Evolutionary conservation across 2,797 vertebrate genomes (phyloP).

Genomic region (Argentina silus): DNA sequence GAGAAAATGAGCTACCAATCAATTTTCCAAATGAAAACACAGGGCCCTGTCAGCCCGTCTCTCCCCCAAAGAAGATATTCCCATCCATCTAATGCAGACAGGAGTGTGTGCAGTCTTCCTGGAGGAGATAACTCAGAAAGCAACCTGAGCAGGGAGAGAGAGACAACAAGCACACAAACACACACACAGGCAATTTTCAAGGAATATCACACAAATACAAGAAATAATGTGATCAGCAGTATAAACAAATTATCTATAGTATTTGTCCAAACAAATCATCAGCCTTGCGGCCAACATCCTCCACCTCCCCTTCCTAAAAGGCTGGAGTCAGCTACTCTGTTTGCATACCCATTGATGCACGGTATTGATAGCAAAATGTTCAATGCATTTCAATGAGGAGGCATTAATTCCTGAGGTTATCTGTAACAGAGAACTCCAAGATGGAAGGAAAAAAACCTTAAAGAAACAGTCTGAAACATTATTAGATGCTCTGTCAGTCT

Average conservation of each 20-base stretch:
- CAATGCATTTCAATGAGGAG: constrained; percentile 8
- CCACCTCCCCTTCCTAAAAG: not conserved
- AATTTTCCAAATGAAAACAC: constrained; percentile 55
- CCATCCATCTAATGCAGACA: constrained; percentile 41
- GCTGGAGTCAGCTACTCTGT: not conserved
- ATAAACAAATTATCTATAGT: not conserved
- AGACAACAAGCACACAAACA: not conserved
- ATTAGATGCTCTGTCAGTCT: not conserved
- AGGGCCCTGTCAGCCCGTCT: constrained; percentile 34
- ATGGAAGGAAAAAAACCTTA: not conserved
- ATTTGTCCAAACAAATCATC: not conserved
- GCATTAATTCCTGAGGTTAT: not conserved
- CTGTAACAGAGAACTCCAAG: not conserved
- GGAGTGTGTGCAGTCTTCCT: constrained; percentile 19
- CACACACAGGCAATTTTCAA: not conserved
- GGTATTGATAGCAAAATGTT: constrained; percentile 5
- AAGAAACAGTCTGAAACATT: not conserved
- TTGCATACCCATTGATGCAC: not conserved
- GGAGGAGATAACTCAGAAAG: constrained; percentile 5
- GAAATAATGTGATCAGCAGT: constrained; percentile 2
- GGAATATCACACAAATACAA: not conserved
- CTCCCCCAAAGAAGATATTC: constrained; percentile 30
- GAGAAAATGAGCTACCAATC: constrained; percentile 49
- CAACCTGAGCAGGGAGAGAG: constrained; percentile 10
- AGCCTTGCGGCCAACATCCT: not conserved